Percentiles rank a stretch among this genome's conserved stretches.
phyloP scores from a whole-genome alignment of 2,113 vertebrate species.

The Pseudolaguvia tuberculata region DNA sequence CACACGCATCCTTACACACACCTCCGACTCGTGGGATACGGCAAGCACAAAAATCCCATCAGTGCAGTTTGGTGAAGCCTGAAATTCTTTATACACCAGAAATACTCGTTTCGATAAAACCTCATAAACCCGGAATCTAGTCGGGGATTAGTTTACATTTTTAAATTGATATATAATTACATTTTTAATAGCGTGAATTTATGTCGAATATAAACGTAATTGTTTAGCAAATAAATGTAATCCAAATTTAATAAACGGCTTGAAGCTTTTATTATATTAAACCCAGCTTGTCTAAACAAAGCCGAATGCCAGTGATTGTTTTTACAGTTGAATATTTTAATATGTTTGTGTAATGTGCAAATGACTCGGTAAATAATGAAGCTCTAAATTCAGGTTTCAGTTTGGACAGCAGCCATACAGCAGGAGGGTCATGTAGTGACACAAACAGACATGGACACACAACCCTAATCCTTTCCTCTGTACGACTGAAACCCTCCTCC shows the following conservation, averaged over 20 bases:
- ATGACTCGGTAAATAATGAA: conserved; percentile 63
- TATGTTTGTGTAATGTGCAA: conserved; percentile 25
- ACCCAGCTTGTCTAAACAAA: no score
- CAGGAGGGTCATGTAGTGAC: conserved; percentile 27
- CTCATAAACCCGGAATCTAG: not conserved
- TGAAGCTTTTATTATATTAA: not conserved
- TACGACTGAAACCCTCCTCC: not conserved
- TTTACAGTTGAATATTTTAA: not conserved
- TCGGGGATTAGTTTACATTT: no score
- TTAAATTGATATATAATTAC: not conserved
- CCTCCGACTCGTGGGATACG: not conserved
- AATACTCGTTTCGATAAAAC: not conserved
- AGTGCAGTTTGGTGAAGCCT: not conserved
- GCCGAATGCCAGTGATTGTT: no score
- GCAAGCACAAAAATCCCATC: conserved; percentile 7
- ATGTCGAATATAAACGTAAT: no score
- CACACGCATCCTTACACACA: not conserved
- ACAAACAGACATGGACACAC: conserved; percentile 18
- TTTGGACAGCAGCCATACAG: conserved; percentile 16
- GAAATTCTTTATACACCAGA: not conserved
- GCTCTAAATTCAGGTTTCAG: conserved; percentile 59
- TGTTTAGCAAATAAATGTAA: not conserved
- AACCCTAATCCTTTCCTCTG: conserved; percentile 4
- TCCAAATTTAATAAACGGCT: no score
- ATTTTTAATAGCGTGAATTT: no score